A percentile compares a stretch with the other conserved stretches of the same genome.
Conservation (phyloP, 2,888 invertebrate genomes). For the Cheiracanthium punctorium region DNA sequence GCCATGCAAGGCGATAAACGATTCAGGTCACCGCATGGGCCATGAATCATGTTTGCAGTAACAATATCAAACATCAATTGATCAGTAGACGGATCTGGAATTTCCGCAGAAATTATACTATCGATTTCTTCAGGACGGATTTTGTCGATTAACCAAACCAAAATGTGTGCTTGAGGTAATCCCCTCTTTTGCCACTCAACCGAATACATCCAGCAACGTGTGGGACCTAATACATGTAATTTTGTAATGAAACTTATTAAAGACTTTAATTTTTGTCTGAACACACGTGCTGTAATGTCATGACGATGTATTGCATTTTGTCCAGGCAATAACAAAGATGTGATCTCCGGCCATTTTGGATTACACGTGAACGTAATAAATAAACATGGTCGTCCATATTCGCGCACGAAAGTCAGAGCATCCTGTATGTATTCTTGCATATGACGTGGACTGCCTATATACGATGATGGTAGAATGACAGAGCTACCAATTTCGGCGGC, state of each 20-base stretch:
- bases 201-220: not conserved
- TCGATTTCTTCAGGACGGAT: not conserved
- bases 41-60: not conserved
- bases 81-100: not conserved
- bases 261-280: slow-evolving; percentile 35
- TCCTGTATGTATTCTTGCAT: too few species aligned
- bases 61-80: slow-evolving; percentile 2
- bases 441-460: too few species aligned
- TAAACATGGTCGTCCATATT: too few species aligned
- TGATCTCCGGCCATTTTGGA: too few species aligned
- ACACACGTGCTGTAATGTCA: slow-evolving; percentile 10
- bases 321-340: too few species aligned
- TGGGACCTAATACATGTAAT: slow-evolving; percentile 16
- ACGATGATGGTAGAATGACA: too few species aligned
- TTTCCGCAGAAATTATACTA: not conserved
- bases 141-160: not conserved
- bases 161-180: slow-evolving; percentile 9
- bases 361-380: too few species aligned
- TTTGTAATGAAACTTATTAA: slow-evolving; percentile 26
- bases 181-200: slow-evolving; percentile 16
- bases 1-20: slow-evolving; percentile 25
- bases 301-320: too few species aligned
- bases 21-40: not conserved
- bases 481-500: too few species aligned
- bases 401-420: too few species aligned